Conservation (phyloP, 2,888 invertebrate genomes). For the Ametastegia equiseti region DNA sequence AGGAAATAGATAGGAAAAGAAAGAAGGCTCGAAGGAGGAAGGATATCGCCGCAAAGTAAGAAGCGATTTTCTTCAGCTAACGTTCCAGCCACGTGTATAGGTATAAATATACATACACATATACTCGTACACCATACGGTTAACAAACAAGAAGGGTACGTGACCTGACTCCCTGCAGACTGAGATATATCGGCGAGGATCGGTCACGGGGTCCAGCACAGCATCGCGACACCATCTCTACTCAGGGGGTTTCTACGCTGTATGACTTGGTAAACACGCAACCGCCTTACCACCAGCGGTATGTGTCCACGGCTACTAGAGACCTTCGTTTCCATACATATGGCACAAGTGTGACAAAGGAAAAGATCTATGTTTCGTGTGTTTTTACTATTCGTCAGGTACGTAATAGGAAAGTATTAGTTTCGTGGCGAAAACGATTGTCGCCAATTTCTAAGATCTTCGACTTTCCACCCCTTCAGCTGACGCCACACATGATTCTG, state of each 20-base stretch:
- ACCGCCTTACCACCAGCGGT: slow-evolving; percentile 9
- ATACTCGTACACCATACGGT: slow-evolving; percentile 11
- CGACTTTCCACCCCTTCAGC: too few relatives aligned
- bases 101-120: too few relatives aligned
- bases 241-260: slow-evolving; percentile 64
- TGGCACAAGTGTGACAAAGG: neutral
- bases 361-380: neutral
- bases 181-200: slow-evolving; percentile 55
- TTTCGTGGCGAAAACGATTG: too few relatives aligned
- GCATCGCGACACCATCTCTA: slow-evolving; percentile 70
- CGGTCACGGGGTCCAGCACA: slow-evolving; percentile 59
- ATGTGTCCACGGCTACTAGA: neutral
- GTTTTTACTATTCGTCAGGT: neutral
- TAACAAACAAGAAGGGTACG: slow-evolving; percentile 50
- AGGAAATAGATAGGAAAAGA: neutral
- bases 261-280: slow-evolving; percentile 64
- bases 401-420: too few relatives aligned
- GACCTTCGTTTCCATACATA: neutral
- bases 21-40: slow-evolving; percentile 5
- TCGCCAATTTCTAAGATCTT: too few relatives aligned
- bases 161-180: slow-evolving; percentile 54
- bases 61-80: slow-evolving; percentile 1
- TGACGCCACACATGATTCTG: too few relatives aligned
- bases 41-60: neutral
- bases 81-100: neutral